A percentile compares a stretch with the other conserved stretches of the same genome.
Conservation (phyloP, 2,113 vertebrate species). For the Pica pica region DNA sequence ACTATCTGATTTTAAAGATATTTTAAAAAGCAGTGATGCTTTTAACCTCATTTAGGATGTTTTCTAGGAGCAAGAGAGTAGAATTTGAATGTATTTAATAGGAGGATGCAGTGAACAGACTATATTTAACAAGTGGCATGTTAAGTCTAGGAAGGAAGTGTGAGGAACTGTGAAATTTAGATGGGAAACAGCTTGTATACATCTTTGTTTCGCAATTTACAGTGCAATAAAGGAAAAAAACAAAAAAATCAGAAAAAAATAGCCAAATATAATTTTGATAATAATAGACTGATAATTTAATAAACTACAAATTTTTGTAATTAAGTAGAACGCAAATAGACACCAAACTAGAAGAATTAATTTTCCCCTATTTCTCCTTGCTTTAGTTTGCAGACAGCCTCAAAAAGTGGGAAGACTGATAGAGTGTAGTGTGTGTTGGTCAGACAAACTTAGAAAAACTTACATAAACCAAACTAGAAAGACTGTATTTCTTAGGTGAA, state of each 20-base stretch:
- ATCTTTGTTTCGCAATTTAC: background rate
- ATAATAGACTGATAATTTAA: background rate
- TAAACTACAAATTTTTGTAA: background rate
- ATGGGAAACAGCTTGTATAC: background rate
- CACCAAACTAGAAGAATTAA: background rate
- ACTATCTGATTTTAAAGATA: constrained; percentile 21
- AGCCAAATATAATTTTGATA: background rate
- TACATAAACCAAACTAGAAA: background rate
- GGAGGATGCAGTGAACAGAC: background rate
- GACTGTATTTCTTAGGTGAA: background rate
- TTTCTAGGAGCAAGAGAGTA: constrained; percentile 3
- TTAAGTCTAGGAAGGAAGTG: background rate
- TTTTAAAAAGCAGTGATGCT: background rate
- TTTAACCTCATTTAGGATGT: background rate
- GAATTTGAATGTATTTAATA: constrained; percentile 3
- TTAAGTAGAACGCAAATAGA: background rate
- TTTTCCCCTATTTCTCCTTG: background rate
- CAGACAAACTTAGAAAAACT: background rate
- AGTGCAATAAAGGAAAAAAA: background rate
- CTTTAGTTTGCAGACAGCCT: background rate
- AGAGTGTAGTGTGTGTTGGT: background rate
- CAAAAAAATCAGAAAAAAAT: background rate
- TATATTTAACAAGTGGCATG: background rate
- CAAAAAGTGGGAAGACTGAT: background rate
- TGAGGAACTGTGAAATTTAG: background rate